A percentile compares a stretch with the other conserved stretches of the same genome.
These are phyloP conservation scores for Liopterus haemorrhoidalis DNA, from an alignment of 2,888 invertebrate genomes.

Conservation along the genomic window DNA sequence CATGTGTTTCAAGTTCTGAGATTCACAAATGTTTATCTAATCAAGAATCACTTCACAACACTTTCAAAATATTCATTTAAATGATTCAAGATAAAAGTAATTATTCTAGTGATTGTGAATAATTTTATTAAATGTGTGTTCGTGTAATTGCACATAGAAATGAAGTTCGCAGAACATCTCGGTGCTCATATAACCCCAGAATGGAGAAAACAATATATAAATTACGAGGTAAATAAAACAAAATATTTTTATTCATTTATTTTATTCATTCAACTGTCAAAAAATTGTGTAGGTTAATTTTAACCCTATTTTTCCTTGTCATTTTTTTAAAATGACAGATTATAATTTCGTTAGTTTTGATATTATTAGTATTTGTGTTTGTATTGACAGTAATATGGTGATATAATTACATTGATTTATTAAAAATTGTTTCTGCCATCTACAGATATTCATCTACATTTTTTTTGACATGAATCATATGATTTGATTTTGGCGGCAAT, in stretches of 20 bases:
- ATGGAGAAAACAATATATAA: constrained; percentile 84
- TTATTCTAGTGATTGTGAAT: no score
- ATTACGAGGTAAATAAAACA: constrained; percentile 56
- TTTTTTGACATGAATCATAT: neutral
- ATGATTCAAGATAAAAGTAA: no score
- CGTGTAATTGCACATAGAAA: constrained; percentile 41
- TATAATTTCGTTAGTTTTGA: no score
- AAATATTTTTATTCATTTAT: constrained; percentile 4
- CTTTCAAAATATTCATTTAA: no score
- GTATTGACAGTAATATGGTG: no score
- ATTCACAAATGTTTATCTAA: no score
- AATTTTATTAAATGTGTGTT: constrained; percentile 8
- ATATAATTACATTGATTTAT: no score
- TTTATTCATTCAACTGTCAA: constrained; percentile 2
- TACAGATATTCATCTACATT: no score
- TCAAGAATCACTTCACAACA: no score
- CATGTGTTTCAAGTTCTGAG: no score
- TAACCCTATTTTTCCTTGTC: neutral
- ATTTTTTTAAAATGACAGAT: constrained; percentile 4
- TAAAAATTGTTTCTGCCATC: no score
- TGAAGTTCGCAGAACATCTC: constrained; percentile 89
- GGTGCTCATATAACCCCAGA: constrained; percentile 86
- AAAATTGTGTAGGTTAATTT: neutral
- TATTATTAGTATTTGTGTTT: no score
- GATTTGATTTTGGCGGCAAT: neutral